A percentile compares a stretch with the other conserved stretches of the same genome.
phyloP scores from a whole-genome alignment of 2,888 invertebrate genomes.

The Apodemia mormo region DNA sequence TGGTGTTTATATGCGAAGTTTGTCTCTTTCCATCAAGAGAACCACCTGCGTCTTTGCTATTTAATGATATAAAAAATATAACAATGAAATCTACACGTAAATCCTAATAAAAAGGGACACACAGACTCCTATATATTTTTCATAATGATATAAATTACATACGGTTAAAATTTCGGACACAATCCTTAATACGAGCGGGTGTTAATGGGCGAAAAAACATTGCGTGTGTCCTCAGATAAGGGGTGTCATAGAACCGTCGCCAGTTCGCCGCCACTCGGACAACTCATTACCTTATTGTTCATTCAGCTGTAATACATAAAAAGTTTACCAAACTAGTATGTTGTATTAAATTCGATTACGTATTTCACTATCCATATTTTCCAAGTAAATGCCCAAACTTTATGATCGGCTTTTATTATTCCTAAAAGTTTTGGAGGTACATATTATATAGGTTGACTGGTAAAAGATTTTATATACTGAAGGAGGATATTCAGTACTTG shows the following conservation, averaged over 20 bases:
- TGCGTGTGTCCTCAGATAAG: constrained; percentile 73
- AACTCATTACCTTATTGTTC: constrained; percentile 74
- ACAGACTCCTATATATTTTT: constrained; percentile 12
- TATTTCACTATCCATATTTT: constrained; percentile 4
- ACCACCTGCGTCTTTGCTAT: too few relatives aligned
- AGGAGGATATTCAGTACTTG: too few relatives aligned
- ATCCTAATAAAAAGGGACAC: neutral
- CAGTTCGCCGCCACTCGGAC: constrained; percentile 58
- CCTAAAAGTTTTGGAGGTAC: neutral
- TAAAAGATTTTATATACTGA: too few relatives aligned
- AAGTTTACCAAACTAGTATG: constrained; percentile 28
- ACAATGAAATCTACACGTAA: too few relatives aligned
- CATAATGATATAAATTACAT: neutral
- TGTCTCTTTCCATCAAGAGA: neutral
- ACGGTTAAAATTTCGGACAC: constrained; percentile 6
- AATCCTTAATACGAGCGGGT: constrained; percentile 32
- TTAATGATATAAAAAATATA: neutral
- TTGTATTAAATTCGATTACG: neutral
- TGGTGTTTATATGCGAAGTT: neutral
- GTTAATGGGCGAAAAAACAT: constrained; percentile 48
- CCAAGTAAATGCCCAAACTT: neutral
- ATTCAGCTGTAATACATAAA: constrained; percentile 59
- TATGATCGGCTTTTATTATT: neutral
- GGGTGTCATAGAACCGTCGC: constrained; percentile 73
- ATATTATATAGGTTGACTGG: too few relatives aligned